Evolutionary conservation across 2,888 invertebrate genomes (phyloP).

Genomic region (Lycocerus yunnanus): DNA sequence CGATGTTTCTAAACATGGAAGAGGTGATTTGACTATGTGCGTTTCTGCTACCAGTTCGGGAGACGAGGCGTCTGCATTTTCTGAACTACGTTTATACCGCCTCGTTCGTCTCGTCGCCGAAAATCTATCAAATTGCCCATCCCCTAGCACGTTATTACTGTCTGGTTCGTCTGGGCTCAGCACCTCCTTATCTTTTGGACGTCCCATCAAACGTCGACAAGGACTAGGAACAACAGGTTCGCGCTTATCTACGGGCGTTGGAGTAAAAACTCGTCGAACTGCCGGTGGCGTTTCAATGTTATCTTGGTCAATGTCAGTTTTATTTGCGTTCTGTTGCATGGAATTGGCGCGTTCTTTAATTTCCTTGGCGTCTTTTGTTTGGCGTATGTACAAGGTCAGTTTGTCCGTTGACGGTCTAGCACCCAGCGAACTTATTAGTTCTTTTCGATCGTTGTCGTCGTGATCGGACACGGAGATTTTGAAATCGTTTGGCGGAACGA

Average conservation of each 20-base stretch:
- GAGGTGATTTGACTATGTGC: conserved; percentile 38
- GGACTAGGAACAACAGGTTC: conserved; percentile 57
- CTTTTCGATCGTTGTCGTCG: conserved; percentile 56
- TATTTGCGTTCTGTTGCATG: conserved; percentile 59
- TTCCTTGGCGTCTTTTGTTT: conserved; percentile 50
- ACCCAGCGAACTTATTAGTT: conserved; percentile 62
- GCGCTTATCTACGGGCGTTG: conserved; percentile 64
- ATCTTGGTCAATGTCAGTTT: conserved; percentile 85
- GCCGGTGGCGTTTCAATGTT: conserved; percentile 90
- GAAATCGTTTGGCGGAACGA: conserved; percentile 54
- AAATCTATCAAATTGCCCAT: conserved; percentile 84
- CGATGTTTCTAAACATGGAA: conserved; percentile 59
- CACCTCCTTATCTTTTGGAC: conserved; percentile 39
- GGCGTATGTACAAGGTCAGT: conserved; percentile 64
- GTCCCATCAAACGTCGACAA: conserved; percentile 60
- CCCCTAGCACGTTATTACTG: conserved; percentile 63
- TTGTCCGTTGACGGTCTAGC: conserved; percentile 59
- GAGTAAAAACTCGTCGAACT: conserved; percentile 70
- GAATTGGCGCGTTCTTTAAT: conserved; percentile 30
- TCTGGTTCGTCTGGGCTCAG: conserved; percentile 51
- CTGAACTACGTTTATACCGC: conserved; percentile 72
- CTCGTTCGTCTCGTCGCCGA: conserved; percentile 81
- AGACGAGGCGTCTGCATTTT: conserved; percentile 50
- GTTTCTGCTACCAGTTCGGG: conserved; percentile 59
- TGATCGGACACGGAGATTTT: conserved; percentile 60